Conservation (phyloP, 2,888 invertebrate species). For the Nephrocerus scutellatus region DNA sequence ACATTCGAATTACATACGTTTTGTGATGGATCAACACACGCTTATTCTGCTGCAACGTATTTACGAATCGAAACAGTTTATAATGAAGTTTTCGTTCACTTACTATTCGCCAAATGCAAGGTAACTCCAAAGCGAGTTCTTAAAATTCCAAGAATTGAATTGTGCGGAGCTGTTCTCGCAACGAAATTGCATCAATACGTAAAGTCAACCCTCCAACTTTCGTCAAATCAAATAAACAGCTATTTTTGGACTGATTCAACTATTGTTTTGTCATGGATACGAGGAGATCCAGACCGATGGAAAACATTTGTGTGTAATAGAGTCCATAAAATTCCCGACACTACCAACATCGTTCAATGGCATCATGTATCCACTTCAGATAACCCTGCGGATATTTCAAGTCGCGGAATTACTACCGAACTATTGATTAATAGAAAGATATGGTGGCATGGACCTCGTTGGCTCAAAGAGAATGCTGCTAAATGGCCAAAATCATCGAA, state of each 20-base stretch:
- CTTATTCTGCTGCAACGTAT: conserved; percentile 10
- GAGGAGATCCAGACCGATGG: not conserved
- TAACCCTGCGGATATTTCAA: not conserved
- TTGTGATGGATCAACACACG: conserved; percentile 8
- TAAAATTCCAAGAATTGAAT: conserved; percentile 12
- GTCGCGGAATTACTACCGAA: not conserved
- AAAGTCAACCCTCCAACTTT: not conserved
- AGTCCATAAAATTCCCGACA: not conserved
- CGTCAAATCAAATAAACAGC: not conserved
- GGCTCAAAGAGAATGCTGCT: no score
- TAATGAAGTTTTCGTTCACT: not conserved
- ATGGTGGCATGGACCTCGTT: conserved; percentile 13
- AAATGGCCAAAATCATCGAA: no score
- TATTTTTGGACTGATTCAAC: conserved; percentile 10
- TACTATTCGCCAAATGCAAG: conserved; percentile 13
- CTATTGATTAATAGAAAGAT: conserved; percentile 1
- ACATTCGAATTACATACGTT: conserved; percentile 7
- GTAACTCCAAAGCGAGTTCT: conserved; percentile 8
- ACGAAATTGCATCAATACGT: conserved; percentile 1
- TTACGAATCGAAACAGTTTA: not conserved
- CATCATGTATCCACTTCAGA: conserved; percentile 2
- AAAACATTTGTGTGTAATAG: conserved; percentile 2
- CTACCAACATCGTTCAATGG: conserved; percentile 6
- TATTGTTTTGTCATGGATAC: conserved; percentile 7
- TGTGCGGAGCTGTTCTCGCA: conserved; percentile 9